Conservation (phyloP, 2,888 invertebrate genomes). For the Neuroscelio doddi region DNA sequence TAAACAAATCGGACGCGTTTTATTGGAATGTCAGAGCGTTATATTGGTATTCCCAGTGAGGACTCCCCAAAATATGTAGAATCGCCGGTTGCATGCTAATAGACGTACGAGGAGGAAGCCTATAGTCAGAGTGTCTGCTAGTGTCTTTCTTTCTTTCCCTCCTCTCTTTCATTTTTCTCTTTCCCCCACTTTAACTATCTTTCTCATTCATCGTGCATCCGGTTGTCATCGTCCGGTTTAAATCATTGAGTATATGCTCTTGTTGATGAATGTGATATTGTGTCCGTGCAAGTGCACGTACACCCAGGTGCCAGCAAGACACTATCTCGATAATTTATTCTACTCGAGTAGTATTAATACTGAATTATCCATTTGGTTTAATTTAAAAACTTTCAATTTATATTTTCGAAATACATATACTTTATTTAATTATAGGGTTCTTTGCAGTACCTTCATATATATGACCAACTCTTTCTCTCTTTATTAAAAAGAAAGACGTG, state of each 20-base stretch:
- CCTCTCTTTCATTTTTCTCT: slow-evolving; percentile 50
- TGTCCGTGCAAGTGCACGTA: no score
- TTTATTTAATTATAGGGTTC: no score
- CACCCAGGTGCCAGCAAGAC: no score
- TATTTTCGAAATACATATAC: no score
- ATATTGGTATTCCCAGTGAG: slow-evolving; percentile 71
- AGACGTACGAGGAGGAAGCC: slow-evolving; percentile 53
- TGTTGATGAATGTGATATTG: no score
- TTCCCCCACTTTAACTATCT: slow-evolving; percentile 46
- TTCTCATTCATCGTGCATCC: slow-evolving; percentile 61
- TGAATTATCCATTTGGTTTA: no score
- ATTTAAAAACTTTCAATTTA: no score
- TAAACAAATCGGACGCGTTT: slow-evolving; percentile 72
- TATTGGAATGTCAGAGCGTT: slow-evolving; percentile 72
- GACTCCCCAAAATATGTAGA: slow-evolving; percentile 71
- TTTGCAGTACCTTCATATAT: no score
- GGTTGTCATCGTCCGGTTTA: slow-evolving; percentile 67
- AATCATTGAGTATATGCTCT: slow-evolving; percentile 49
- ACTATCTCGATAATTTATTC: not conserved
- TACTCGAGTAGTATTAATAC: no score
- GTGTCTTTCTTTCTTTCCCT: slow-evolving; percentile 57
- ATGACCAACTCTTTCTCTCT: no score
- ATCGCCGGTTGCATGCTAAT: slow-evolving; percentile 71
- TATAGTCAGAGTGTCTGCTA: slow-evolving; percentile 51
- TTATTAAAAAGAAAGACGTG: no score